phyloP scores from a whole-genome alignment of 2,888 invertebrate species.

The Ophioninae sp. region DNA sequence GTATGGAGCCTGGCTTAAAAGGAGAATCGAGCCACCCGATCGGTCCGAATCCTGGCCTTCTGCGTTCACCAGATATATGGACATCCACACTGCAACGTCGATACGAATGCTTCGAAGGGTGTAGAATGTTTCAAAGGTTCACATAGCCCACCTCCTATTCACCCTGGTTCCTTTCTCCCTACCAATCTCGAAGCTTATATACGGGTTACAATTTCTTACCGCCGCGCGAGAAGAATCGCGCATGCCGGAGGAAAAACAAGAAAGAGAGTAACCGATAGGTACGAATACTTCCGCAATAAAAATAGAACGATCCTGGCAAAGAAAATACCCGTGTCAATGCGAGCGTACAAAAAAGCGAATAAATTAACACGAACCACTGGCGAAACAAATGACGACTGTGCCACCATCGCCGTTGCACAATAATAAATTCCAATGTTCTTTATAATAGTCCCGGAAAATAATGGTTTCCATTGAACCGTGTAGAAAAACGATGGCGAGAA shows the following conservation, averaged over 20 bases:
- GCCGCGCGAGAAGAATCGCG: conserved; percentile 34
- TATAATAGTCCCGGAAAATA: neutral
- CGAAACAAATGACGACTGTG: conserved; percentile 3
- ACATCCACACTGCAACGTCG: conserved; percentile 17
- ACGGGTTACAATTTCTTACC: conserved; percentile 56
- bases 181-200: conserved; percentile 33
- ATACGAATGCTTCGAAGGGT: conserved; percentile 32
- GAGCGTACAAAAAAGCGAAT: neutral
- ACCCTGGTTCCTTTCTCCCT: conserved; percentile 20
- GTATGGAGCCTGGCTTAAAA: conserved; percentile 39
- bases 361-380: conserved; percentile 13
- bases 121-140: conserved; percentile 23
- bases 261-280: conserved; percentile 6
- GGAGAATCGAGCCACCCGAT: conserved; percentile 49
- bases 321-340: neutral
- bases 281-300: neutral
- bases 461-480: neutral
- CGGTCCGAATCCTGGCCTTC: conserved; percentile 30
- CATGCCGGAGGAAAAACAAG: neutral
- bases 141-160: neutral
- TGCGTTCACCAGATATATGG: conserved; percentile 12
- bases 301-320: neutral
- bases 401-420: neutral
- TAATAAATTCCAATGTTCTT: neutral
- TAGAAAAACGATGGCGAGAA: neutral